Base-by-base conservation (phyloP, 1,140 invertebrate species). In the Calliopsis andreniformis region DNA sequence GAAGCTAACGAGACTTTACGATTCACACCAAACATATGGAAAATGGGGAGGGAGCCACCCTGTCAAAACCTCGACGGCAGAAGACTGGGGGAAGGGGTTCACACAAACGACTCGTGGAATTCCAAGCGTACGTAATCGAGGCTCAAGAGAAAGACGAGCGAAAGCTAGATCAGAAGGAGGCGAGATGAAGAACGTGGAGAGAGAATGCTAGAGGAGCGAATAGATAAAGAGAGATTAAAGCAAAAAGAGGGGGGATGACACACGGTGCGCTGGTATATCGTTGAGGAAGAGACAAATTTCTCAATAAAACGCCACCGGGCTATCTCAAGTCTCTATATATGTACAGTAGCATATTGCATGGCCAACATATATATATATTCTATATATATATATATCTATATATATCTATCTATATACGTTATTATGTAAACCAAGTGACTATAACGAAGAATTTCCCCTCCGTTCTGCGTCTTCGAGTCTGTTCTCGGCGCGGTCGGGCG, bases 251-350 rank as follows among this genome's bases (percentile, higher is more conserved):
- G 88, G 89, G 90, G 87, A 85, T 78, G 87, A 80, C 78, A 81
- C 66, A 82, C 25, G 53, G 67, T 69, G 66, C 8, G 79, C 81
- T 80, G 80, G 61, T 81, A 76, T 83, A 69, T 82, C 84, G 82
- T 81, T 79, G 77, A 68, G 72, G 64, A 73, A 85, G 83, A 90
- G 85, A 87, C 79, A 43, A 79, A 87, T 85, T 91, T 91, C 90
- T 90, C 90, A 92, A 92, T 92, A 92, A 92, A 92, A 92, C 90
- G 90, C 90, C 91, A 86, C 91, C 91, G 90, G 88, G 88, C 88
- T 89, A 68, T 59, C 20, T 76, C 63, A 43, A 78, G 62, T 75
- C 62, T 75, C 62, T 71, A 59, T 78, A 71, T 80, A 76, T 82
- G 51, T 78, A 78, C 67, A 81, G 77, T 81, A 81, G 77, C 64